Evolutionary conservation across 2,888 invertebrate species (phyloP), one percentile per base, ranked within the genome.

Genomic region (Nysson spinosus): DNA sequence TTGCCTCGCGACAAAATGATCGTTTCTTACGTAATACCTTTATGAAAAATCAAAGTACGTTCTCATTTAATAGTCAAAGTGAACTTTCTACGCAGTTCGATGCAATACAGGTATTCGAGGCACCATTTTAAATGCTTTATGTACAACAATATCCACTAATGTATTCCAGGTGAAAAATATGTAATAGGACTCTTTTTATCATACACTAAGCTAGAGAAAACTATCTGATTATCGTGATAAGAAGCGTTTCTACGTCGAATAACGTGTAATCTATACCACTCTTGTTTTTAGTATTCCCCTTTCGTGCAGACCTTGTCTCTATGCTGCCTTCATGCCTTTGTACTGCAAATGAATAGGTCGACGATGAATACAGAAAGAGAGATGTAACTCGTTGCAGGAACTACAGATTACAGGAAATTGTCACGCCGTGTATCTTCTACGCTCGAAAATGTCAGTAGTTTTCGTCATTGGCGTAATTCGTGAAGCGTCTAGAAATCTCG

Each of bases 71-170:
- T n/a, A n/a, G n/a, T n/a, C n/a, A n/a, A n/a, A n/a, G n/a, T 9
- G 24, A 24, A 9, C 6, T 24, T 24, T 24, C 24, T 32, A 32
- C 32, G 34, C 44, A 24, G 34, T 19, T 42, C 47, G 30, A 44
- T 47, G 20, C 56, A 14, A 50, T 54, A 62, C 39, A 54, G 47
- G 43, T 49, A 44, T 47, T 49, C 46, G 64, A 72, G 71, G 71
- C 71, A 71, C 73, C 64, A 12, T 65, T 64, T 70, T 40, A 35
- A 60, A 52, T 32, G 11, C 40, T 57, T 51, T 74, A 74, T 74
- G 35, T 74, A 74, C 70, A 74, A 60, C 17, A 19, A 19, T 62
- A 37, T 22, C 37, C 32, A 16, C 42, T 57, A 42, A 65, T 35
- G 28, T 14, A 22, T 44, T 16, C 37, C 35, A 14, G 20, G 62